A percentile compares a stretch with the other conserved stretches of the same genome.
Evolutionary conservation across 2,888 invertebrate species (phyloP).

Genomic region (Acanthosoma haemorrhoidale): DNA sequence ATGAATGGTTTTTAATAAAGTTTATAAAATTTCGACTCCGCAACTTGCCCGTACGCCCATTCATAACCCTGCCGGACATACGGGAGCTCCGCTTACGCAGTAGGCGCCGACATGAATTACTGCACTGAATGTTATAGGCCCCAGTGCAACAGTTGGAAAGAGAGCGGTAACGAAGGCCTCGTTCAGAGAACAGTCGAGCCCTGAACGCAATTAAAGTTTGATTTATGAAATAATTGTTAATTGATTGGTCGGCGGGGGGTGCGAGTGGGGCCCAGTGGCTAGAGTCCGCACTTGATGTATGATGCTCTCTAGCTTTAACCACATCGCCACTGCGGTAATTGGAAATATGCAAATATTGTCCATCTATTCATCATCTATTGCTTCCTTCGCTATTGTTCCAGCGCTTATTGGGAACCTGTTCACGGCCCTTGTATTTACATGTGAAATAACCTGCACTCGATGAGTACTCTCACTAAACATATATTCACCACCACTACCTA

Average conservation of each 20-base stretch:
- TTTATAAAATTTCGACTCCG: slow-evolving; percentile 3
- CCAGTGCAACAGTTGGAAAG: slow-evolving; percentile 1
- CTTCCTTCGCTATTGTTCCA: background rate
- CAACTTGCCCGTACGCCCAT: background rate
- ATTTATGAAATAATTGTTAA: slow-evolving; percentile 27
- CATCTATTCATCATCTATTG: slow-evolving; percentile 10
- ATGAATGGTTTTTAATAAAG: background rate
- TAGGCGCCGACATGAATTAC: slow-evolving; percentile 6
- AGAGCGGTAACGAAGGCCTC: too few relatives aligned
- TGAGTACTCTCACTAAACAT: too few relatives aligned
- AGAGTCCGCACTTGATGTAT: slow-evolving; percentile 12
- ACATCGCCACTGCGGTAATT: background rate
- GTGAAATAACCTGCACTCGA: background rate
- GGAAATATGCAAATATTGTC: slow-evolving; percentile 22
- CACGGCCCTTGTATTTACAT: background rate
- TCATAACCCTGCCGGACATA: background rate
- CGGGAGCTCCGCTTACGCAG: too few relatives aligned
- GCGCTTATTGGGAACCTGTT: background rate
- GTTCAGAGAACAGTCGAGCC: background rate
- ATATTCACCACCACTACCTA: background rate
- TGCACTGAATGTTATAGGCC: background rate
- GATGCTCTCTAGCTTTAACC: background rate
- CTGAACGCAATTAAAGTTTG: slow-evolving; percentile 21
- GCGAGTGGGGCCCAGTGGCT: background rate
- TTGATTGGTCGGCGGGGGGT: background rate